Evolutionary conservation across 2,113 vertebrate species (phyloP), one percentile per base, ranked within the genome.

Genomic region (Onychostruthus taczanowskii): DNA sequence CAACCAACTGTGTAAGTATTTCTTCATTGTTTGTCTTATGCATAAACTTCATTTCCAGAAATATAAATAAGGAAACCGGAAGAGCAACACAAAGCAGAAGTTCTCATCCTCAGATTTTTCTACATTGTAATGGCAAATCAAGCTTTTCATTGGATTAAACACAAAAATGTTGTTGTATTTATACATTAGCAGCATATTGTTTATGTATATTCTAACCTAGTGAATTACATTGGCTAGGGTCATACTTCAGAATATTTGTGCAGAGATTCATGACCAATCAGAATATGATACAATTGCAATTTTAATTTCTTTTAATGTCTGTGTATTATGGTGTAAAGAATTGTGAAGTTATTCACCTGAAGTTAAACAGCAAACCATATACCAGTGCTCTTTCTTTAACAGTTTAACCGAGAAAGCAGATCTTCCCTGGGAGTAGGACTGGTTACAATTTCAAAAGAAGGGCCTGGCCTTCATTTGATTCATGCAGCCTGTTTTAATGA

Each of bases 1-100:
- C 89, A 96, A 64, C 64, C 56, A 95, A 53, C 91, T 35, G 5
- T 96, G 85, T 97, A 97, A 96, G 81, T 97, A 87, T 94, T 93
- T 91, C 89, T 93, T 96, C 55, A 55, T 96, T 94, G 50, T 94
- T 93, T 86, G 73, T 81, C 76, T 84, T 50, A 37, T 66, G 63
- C 70, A 76, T 75, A 80, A 79, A 82, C 7, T 64, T 86, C 17
- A 9, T 80, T 84, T 90, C 49, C 37, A 84, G 69, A 88, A 82
- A 30, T 67, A 11, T 22, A 53, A 77, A n/a, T 33, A 80, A 13
- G 13, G 49, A 93, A 59, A 33, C 11, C 20, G 3, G 47, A 84
- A 77, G 7, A 81, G 41, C 46, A 90, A 77, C 18, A 74, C 8
- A 55, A 49, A 66, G 18, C 16, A 31, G 43, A 62, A 55, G 27